Evolutionary conservation across 2,888 invertebrate species (phyloP).

Genomic region (Anaspis maculata): DNA sequence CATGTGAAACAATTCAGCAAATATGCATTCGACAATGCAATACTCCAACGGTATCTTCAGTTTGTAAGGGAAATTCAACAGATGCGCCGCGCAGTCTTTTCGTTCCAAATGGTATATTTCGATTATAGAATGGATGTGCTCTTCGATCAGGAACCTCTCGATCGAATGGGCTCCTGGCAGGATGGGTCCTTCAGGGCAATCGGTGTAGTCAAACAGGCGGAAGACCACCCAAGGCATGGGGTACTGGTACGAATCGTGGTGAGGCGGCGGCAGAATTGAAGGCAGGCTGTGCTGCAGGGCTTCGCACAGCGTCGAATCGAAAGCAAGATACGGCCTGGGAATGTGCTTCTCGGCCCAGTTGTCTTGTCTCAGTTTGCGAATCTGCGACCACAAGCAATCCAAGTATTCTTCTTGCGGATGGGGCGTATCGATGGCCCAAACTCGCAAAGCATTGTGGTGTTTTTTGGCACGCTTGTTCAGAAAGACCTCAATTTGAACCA

Average conservation of each 20-base stretch:
- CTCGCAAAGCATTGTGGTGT: slow-evolving; percentile 85
- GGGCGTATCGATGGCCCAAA: slow-evolving; percentile 90
- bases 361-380: slow-evolving; percentile 82
- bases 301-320: slow-evolving; percentile 90
- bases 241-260: slow-evolving; percentile 82
- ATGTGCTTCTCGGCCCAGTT: slow-evolving; percentile 98
- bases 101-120: slow-evolving; percentile 81
- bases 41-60: slow-evolving; percentile 94
- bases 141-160: slow-evolving; percentile 95
- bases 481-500: slow-evolving; percentile 87
- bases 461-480: slow-evolving; percentile 87
- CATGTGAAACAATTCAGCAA: slow-evolving; percentile 88
- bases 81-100: slow-evolving; percentile 89
- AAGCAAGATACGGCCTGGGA: slow-evolving; percentile 88
- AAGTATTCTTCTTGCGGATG: slow-evolving; percentile 96
- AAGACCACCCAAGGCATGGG: slow-evolving; percentile 94
- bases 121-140: slow-evolving; percentile 90
- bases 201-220: slow-evolving; percentile 97
- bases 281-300: slow-evolving; percentile 94
- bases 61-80: slow-evolving; percentile 88
- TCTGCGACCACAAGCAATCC: slow-evolving; percentile 94
- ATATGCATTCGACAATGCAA: slow-evolving; percentile 95
- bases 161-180: slow-evolving; percentile 95
- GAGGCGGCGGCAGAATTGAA: slow-evolving; percentile 83
- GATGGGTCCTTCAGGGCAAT: slow-evolving; percentile 88